phyloP scores from a whole-genome alignment of 2,113 vertebrate genomes.

The Nesoenas mayeri region DNA sequence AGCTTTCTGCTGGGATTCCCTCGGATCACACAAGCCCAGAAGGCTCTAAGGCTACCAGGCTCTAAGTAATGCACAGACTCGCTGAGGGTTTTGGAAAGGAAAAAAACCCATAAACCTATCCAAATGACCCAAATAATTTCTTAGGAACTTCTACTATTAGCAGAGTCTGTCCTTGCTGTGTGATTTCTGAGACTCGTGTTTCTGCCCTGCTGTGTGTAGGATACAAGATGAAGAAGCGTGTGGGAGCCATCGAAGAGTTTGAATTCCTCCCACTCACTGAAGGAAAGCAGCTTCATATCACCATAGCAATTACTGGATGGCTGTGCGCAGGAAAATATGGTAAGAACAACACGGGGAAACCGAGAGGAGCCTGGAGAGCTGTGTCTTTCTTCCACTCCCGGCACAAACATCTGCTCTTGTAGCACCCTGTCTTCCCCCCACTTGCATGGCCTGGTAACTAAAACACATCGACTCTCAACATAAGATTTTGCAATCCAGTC shows the following conservation, averaged over 20 bases:
- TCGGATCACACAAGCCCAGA: background rate
- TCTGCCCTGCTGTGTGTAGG: slow-evolving; percentile 72
- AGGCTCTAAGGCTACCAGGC: too few relatives aligned
- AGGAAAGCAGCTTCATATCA: slow-evolving; percentile 90
- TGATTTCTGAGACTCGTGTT: background rate
- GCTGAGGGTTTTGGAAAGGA: background rate
- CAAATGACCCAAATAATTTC: background rate
- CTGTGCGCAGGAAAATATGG: slow-evolving; percentile 93
- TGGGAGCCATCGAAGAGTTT: slow-evolving; percentile 96
- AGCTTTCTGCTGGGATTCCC: background rate
- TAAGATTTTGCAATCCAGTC: background rate
- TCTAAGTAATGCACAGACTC: background rate
- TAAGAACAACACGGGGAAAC: slow-evolving; percentile 64
- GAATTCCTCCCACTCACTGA: slow-evolving; percentile 90
- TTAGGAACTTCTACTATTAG: background rate
- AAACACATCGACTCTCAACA: fast-evolving
- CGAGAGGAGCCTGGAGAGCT: background rate
- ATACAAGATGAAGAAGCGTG: slow-evolving; percentile 98
- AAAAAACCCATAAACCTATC: background rate
- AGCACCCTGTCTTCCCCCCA: background rate
- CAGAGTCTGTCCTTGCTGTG: background rate
- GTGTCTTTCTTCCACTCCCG: background rate
- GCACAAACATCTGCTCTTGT: background rate
- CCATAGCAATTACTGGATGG: slow-evolving; percentile 94
- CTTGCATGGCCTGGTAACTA: background rate